These are phyloP conservation scores for Campylomormyrus tamandua DNA, from an alignment of 2,113 vertebrate genomes.

Conservation along the genomic window DNA sequence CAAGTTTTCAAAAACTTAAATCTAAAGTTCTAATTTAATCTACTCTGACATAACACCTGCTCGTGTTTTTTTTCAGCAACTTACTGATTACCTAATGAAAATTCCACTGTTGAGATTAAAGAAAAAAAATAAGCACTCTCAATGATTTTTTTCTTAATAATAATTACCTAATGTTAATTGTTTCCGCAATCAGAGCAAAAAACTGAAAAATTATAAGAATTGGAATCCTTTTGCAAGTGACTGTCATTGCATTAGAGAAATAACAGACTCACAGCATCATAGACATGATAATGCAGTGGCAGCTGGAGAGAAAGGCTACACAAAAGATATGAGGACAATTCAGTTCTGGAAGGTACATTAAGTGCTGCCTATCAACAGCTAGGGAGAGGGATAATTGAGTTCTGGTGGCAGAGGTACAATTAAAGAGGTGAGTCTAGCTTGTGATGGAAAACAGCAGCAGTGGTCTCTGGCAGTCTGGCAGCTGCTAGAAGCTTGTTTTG, in stretches of 20 bases:
- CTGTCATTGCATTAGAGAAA: not conserved
- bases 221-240: not conserved
- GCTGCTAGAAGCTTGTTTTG: not conserved
- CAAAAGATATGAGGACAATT: not conserved
- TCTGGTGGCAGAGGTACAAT: not conserved
- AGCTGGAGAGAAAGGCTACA: not conserved
- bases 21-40: not conserved
- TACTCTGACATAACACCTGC: not conserved
- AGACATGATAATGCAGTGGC: not conserved
- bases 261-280: conserved; percentile 1
- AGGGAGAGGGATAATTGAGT: not conserved
- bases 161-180: not conserved
- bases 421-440: not conserved
- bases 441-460: not conserved
- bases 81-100: not conserved
- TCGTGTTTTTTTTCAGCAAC: not conserved
- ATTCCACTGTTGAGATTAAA: not conserved
- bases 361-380: conserved; percentile 10
- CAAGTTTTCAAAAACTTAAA: not conserved
- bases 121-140: not conserved
- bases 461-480: not conserved
- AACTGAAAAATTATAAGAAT: not conserved
- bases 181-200: not conserved
- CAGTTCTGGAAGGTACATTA: not conserved
- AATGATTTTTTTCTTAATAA: not conserved